phyloP scores from a whole-genome alignment of 2,888 invertebrate species.

The Peribatodes rhomboidaria region DNA sequence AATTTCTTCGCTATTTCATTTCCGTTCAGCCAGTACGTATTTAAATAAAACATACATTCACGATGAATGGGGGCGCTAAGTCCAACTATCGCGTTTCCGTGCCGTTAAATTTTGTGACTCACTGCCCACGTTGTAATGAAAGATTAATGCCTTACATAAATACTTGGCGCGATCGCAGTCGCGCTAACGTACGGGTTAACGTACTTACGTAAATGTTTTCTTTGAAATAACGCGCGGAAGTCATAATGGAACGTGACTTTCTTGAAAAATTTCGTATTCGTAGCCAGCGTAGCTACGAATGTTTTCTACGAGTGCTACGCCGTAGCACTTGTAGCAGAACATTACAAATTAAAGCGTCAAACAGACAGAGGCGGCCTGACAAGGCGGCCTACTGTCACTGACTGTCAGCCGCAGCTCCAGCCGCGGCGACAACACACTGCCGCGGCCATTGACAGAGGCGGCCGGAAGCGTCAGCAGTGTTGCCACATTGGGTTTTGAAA shows the following conservation, averaged over 20 bases:
- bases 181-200: constrained; percentile 25
- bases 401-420: no score
- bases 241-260: background rate
- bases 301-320: background rate
- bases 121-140: constrained; percentile 51
- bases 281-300: background rate
- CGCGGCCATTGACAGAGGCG: no score
- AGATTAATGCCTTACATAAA: constrained; percentile 50
- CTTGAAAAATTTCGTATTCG: background rate
- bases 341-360: no score
- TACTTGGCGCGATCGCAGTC: constrained; percentile 43
- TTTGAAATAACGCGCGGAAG: constrained; percentile 12
- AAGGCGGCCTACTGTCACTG: no score
- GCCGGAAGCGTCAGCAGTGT: no score
- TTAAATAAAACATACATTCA: constrained; percentile 32
- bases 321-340: constrained; percentile 6
- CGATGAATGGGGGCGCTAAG: constrained; percentile 63
- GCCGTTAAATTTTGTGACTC: constrained; percentile 67
- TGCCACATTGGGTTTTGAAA: no score
- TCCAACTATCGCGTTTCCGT: constrained; percentile 71
- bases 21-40: background rate
- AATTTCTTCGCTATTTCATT: background rate
- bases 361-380: no score
- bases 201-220: constrained; percentile 21
- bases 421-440: no score